Percentiles rank a stretch among this genome's conserved stretches.
These are phyloP conservation scores for Leuciscus idus DNA, from an alignment of 2,113 vertebrate species.

Conservation along the genomic window DNA sequence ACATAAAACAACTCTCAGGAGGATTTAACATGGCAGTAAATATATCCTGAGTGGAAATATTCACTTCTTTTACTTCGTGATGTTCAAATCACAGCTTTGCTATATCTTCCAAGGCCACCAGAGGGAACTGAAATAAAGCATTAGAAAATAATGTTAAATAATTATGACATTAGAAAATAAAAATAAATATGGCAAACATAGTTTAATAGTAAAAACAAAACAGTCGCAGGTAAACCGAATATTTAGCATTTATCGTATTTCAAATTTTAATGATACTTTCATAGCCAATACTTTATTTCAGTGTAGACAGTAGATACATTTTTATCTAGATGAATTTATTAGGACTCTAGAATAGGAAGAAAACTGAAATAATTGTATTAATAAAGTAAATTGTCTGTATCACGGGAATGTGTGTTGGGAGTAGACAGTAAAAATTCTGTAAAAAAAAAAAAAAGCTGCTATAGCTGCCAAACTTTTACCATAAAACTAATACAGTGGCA, in stretches of 20 bases:
- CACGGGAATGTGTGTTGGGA: too few relatives aligned
- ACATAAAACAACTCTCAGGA: background rate
- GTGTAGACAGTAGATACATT: background rate
- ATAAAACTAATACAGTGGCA: background rate
- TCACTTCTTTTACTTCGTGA: conserved; percentile 1
- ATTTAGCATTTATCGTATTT: background rate
- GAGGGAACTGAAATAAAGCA: conserved; percentile 50
- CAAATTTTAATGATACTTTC: background rate
- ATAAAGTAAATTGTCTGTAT: background rate
- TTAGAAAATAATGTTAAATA: conserved; percentile 5
- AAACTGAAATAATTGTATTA: background rate
- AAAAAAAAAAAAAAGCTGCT: background rate
- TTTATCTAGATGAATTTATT: background rate
- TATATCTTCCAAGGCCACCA: conserved; percentile 47
- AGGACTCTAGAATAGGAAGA: background rate
- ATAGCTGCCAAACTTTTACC: background rate
- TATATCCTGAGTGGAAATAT: conserved; percentile 16
- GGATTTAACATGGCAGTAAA: background rate
- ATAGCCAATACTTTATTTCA: background rate
- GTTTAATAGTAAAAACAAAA: background rate
- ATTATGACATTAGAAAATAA: background rate
- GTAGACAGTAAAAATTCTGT: background rate
- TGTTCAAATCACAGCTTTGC: conserved; percentile 24
- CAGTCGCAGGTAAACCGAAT: too few relatives aligned
- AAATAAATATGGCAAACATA: too few relatives aligned